Evolutionary conservation across 2,888 invertebrate species (phyloP).

Genomic region (Parnassius smintheus): DNA sequence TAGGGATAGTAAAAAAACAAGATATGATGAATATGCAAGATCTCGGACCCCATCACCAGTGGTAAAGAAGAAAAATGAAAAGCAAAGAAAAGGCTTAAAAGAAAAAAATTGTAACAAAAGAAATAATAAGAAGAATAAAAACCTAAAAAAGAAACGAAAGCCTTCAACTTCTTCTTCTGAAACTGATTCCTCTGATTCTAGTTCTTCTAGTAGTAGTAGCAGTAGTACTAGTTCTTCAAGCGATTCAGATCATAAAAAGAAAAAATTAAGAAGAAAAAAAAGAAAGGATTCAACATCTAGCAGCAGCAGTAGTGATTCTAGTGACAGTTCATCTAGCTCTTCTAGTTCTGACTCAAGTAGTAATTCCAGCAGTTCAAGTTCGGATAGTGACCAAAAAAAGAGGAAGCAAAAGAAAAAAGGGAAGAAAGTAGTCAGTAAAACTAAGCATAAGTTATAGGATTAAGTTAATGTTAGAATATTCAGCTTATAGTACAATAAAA

Average conservation of each 20-base stretch:
- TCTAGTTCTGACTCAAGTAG: conserved; percentile 50
- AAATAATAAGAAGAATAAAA: conserved; percentile 35
- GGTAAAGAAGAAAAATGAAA: conserved; percentile 32
- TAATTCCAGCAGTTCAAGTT: conserved; percentile 52
- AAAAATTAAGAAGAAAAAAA: conserved; percentile 46
- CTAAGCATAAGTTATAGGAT: conserved; percentile 37
- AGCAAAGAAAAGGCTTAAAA: conserved; percentile 30
- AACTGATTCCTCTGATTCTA: conserved; percentile 57
- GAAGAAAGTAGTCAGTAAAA: conserved; percentile 45
- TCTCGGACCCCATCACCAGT: conserved; percentile 37
- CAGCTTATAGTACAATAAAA: conserved; percentile 22
- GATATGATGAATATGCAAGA: conserved; percentile 27
- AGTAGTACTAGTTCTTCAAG: conserved; percentile 65
- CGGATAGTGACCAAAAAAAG: conserved; percentile 52
- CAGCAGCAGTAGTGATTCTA: conserved; percentile 50
- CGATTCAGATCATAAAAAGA: conserved; percentile 55
- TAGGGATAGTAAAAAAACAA: conserved; percentile 26
- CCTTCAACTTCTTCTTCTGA: conserved; percentile 63
- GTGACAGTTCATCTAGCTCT: conserved; percentile 51
- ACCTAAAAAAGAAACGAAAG: conserved; percentile 47
- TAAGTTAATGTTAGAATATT: conserved; percentile 8
- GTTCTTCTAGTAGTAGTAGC: conserved; percentile 59
- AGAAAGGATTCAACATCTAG: conserved; percentile 61
- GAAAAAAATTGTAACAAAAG: conserved; percentile 34
- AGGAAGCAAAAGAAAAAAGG: conserved; percentile 46